These are phyloP conservation scores for Leucophenga varia DNA, from an alignment of 1,140 invertebrate genomes.

Conservation along the genomic window DNA sequence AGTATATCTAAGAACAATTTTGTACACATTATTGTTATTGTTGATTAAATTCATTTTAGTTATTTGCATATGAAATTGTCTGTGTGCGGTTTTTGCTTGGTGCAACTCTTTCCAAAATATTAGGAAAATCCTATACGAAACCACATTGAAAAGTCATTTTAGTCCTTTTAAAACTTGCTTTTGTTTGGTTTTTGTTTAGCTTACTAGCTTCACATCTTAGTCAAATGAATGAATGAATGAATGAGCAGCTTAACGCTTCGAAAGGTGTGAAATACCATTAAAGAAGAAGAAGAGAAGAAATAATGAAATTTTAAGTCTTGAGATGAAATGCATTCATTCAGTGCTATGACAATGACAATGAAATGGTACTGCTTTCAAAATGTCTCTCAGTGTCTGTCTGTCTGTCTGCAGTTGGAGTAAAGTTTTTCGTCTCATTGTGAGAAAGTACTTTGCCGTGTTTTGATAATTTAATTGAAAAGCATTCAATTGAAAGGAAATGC, in stretches of 20 bases:
- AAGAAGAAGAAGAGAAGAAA: no score
- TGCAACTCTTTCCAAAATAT: slow-evolving; percentile 23
- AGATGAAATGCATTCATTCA: slow-evolving; percentile 9
- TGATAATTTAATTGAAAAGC: slow-evolving; percentile 52
- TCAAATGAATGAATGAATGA: neutral
- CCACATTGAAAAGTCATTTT: slow-evolving; percentile 50
- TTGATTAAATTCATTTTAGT: slow-evolving; percentile 52
- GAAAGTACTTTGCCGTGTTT: slow-evolving; percentile 34
- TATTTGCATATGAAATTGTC: slow-evolving; percentile 51
- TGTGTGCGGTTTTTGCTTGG: slow-evolving; percentile 13
- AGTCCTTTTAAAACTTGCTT: no score
- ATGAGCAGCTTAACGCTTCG: no score
- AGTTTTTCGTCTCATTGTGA: slow-evolving; percentile 15
- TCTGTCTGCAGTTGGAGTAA: slow-evolving; percentile 4
- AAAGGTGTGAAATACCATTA: slow-evolving; percentile 25
- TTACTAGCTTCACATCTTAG: neutral
- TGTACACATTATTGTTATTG: slow-evolving; percentile 25
- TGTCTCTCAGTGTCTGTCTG: slow-evolving; percentile 34
- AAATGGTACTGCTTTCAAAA: no score
- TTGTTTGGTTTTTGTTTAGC: neutral
- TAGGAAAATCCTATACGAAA: slow-evolving; percentile 20
- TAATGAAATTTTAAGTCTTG: slow-evolving; percentile 50
- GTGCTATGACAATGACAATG: slow-evolving; percentile 29
- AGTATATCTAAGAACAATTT: slow-evolving; percentile 9
- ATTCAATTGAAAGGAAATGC: no score